Evolutionary conservation across 2,888 invertebrate species (phyloP).

Genomic region (Myopa testacea): DNA sequence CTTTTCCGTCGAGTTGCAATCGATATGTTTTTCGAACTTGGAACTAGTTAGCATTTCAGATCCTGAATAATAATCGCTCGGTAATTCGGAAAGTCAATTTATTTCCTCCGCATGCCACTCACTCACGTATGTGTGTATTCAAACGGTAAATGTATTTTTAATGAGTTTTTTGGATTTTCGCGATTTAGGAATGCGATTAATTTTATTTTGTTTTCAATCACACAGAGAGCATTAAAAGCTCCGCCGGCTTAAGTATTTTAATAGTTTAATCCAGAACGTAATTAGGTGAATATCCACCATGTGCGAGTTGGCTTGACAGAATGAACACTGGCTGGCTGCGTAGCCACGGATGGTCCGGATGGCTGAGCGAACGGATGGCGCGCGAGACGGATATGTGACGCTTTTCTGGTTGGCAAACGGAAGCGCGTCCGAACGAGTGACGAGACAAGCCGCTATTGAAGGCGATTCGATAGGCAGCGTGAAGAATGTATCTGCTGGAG

Average conservation of each 20-base stretch:
- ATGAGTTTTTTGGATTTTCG: slow-evolving; percentile 44
- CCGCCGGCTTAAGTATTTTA: slow-evolving; percentile 62
- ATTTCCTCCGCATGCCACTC: too few species aligned
- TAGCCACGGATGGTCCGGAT: slow-evolving; percentile 4
- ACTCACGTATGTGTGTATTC: too few species aligned
- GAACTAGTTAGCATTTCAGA: too few species aligned
- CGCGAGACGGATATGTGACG: slow-evolving; percentile 41
- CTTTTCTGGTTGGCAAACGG: slow-evolving; percentile 45
- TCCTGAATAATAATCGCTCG: too few species aligned
- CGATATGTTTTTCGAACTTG: too few species aligned
- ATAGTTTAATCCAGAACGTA: slow-evolving; percentile 65
- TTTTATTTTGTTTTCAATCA: slow-evolving; percentile 21
- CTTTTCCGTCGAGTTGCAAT: too few species aligned
- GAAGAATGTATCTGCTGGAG: neutral
- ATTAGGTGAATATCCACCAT: slow-evolving; percentile 55
- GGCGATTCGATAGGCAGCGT: neutral
- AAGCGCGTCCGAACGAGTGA: slow-evolving; percentile 60
- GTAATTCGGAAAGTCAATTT: too few species aligned
- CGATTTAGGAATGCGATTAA: slow-evolving; percentile 28
- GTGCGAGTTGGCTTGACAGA: slow-evolving; percentile 32
- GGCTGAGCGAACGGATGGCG: neutral
- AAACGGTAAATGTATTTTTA: slow-evolving; percentile 39
- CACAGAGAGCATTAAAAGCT: slow-evolving; percentile 50
- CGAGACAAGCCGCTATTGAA: slow-evolving; percentile 58
- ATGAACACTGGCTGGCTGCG: slow-evolving; percentile 43